These are phyloP conservation scores for Himalopsyche japonica DNA, from an alignment of 2,888 invertebrate genomes.

Conservation along the genomic window DNA sequence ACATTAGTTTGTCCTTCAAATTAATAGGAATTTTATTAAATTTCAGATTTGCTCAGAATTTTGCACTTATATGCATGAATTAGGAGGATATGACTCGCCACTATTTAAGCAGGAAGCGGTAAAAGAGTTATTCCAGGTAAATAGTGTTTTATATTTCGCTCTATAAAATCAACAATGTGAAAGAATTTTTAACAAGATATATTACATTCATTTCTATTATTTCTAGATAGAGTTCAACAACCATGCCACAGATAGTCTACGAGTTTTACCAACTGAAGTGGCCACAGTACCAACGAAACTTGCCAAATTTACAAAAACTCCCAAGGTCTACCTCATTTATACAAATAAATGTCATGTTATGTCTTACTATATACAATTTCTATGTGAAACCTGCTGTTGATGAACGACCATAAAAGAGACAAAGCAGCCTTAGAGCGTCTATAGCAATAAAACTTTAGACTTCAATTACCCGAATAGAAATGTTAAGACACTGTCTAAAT, in stretches of 20 bases:
- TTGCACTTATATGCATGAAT: conserved; percentile 55
- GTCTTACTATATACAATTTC: too few species aligned
- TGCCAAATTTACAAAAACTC: conserved; percentile 55
- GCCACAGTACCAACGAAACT: conserved; percentile 62
- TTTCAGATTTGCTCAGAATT: conserved; percentile 55
- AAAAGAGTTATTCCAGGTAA: conserved; percentile 57
- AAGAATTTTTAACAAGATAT: too few species aligned
- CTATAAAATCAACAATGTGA: too few species aligned
- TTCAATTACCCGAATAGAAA: too few species aligned
- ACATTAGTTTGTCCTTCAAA: too few species aligned
- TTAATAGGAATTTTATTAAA: too few species aligned
- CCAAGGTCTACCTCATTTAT: conserved; percentile 48
- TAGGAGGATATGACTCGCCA: conserved; percentile 58
- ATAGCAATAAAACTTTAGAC: too few species aligned
- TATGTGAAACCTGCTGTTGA: too few species aligned
- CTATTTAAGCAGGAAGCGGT: conserved; percentile 56
- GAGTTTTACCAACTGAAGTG: conserved; percentile 61
- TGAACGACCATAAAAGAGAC: too few species aligned
- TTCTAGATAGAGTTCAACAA: conserved; percentile 62
- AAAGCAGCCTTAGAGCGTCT: too few species aligned
- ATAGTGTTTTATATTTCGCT: too few species aligned
- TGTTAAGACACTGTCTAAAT: too few species aligned
- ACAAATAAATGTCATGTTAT: neutral
- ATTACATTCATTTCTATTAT: neutral
- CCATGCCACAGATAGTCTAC: conserved; percentile 59